Evolutionary conservation across 2,888 invertebrate genomes (phyloP).

Genomic region (Himalopsyche japonica): DNA sequence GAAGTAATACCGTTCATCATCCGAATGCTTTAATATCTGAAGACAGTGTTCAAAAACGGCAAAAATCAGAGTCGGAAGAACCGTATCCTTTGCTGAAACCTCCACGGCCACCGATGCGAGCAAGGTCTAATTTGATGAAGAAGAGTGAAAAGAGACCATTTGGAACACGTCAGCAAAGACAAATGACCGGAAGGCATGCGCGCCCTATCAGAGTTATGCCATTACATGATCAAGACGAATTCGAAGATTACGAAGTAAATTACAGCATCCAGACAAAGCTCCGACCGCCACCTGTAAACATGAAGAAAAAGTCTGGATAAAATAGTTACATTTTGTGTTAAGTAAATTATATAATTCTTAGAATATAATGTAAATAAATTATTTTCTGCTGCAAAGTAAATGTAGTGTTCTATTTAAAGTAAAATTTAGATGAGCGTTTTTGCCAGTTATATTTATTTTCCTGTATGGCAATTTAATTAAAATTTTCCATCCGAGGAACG

Average conservation of each 20-base stretch:
- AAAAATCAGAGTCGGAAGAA: conserved; percentile 47
- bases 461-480: neutral
- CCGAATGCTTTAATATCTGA: conserved; percentile 19
- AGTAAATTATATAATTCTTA: neutral
- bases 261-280: conserved; percentile 29
- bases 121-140: conserved; percentile 29
- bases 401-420: neutral
- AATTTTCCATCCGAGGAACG: neutral
- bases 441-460: neutral
- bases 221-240: conserved; percentile 17
- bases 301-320: conserved; percentile 8
- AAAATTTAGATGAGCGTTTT: neutral
- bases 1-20: conserved; percentile 5
- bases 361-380: neutral
- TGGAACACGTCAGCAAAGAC: conserved; percentile 16
- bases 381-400: neutral
- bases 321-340: neutral
- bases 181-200: neutral
- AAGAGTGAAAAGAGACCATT: conserved; percentile 47
- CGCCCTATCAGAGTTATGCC: neutral
- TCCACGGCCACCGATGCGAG: conserved; percentile 49
- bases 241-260: conserved; percentile 21
- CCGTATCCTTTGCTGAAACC: conserved; percentile 57
- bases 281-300: conserved; percentile 29
- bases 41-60: conserved; percentile 17